phyloP scores from a whole-genome alignment of 2,113 vertebrate species.

The Pelecanus crispus region DNA sequence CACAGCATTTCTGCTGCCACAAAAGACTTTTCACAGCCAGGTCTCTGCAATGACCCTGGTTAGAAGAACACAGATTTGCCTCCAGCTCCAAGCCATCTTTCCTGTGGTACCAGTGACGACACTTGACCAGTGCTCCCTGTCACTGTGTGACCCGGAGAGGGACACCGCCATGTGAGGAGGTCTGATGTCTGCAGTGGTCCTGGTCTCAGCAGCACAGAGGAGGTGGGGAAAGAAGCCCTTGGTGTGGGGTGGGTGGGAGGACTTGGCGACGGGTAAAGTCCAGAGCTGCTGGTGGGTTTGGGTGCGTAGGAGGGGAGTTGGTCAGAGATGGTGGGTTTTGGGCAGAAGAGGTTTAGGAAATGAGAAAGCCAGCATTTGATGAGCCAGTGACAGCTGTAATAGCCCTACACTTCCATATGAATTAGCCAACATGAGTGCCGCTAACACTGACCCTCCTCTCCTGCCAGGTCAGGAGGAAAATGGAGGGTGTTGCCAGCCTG shows the following conservation, averaged over 20 bases:
- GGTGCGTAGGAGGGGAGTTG: background rate
- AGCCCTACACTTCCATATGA: background rate
- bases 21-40: background rate
- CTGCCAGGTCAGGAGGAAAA: conserved; percentile 28
- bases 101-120: background rate
- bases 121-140: background rate
- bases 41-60: background rate
- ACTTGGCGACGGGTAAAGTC: background rate
- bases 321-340: background rate
- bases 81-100: background rate
- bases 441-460: background rate
- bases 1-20: background rate
- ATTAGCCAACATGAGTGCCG: background rate
- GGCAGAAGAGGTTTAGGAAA: background rate
- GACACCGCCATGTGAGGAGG: fast-evolving
- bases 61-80: background rate
- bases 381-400: background rate
- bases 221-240: background rate
- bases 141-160: background rate
- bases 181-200: background rate
- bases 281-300: background rate
- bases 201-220: background rate
- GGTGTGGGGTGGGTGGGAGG: too few relatives aligned
- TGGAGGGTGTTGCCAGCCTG: background rate
- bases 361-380: background rate